phyloP scores from a whole-genome alignment of 2,113 vertebrate genomes.

The Leuciscus idus region DNA sequence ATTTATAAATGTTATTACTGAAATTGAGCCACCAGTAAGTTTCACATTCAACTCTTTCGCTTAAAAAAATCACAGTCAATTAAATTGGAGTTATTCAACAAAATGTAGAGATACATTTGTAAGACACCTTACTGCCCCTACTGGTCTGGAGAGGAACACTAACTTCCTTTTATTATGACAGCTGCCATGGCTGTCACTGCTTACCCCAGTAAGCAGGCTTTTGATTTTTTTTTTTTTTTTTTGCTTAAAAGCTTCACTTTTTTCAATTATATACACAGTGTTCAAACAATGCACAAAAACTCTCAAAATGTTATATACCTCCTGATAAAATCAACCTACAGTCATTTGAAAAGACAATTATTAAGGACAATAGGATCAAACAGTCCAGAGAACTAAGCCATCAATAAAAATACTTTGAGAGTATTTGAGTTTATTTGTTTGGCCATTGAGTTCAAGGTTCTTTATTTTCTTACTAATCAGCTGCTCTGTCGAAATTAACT shows the following conservation, averaged over 20 bases:
- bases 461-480: constrained; percentile 27
- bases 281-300: constrained; percentile 28
- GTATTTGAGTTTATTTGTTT: constrained; percentile 19
- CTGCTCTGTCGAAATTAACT: constrained; percentile 6
- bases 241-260: neutral
- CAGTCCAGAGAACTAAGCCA: neutral
- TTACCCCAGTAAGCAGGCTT: neutral
- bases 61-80: neutral
- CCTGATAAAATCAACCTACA: neutral
- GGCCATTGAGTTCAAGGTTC: constrained; percentile 17
- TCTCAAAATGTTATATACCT: neutral
- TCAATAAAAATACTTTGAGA: constrained; percentile 4
- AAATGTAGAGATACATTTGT: neutral
- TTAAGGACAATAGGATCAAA: neutral
- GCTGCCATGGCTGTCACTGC: constrained; percentile 5
- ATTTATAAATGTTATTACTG: neutral
- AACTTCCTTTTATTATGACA: constrained; percentile 10
- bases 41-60: neutral
- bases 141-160: constrained; percentile 44
- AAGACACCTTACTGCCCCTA: constrained; percentile 41
- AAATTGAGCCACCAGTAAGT: neutral
- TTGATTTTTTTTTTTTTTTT: constrained; percentile 1
- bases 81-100: neutral
- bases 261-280: neutral
- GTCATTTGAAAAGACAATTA: neutral